These are phyloP conservation scores for Lacerta bilineata DNA, from an alignment of 2,797 vertebrate species.

Conservation along the genomic window DNA sequence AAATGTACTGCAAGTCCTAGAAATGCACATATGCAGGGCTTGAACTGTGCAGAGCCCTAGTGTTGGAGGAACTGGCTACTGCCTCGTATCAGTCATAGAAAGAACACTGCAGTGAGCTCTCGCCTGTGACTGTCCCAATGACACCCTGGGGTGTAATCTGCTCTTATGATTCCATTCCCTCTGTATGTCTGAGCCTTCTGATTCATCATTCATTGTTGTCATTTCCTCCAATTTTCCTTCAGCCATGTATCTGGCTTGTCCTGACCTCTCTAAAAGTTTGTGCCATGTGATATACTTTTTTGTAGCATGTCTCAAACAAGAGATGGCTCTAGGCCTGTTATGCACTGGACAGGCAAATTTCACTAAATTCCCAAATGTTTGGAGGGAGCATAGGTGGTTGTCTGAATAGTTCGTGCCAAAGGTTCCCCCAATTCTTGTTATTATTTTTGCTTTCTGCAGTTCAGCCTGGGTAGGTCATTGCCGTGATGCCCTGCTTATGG, in stretches of 20 bases:
- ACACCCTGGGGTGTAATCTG: constrained; percentile 44
- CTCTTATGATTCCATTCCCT: constrained; percentile 56
- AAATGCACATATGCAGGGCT: background rate
- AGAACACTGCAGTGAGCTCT: constrained; percentile 32
- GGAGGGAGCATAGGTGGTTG: background rate
- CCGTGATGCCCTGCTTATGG: background rate
- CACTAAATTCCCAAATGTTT: background rate
- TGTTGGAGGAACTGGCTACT: background rate
- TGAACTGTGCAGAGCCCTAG: background rate
- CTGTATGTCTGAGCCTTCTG: constrained; percentile 43
- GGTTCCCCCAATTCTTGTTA: background rate
- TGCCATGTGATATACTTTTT: constrained; percentile 54
- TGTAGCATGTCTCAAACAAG: constrained; percentile 40
- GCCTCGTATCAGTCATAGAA: background rate
- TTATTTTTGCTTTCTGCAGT: background rate
- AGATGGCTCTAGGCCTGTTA: too few relatives aligned
- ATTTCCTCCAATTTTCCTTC: constrained; percentile 44
- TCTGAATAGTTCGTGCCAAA: background rate
- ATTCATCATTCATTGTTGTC: constrained; percentile 54
- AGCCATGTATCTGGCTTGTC: constrained; percentile 50
- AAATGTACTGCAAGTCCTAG: background rate
- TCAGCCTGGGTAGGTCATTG: background rate
- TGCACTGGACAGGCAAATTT: background rate
- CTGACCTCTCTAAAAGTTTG: constrained; percentile 60
- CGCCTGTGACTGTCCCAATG: background rate